These are phyloP conservation scores for Dastarcus helophoroides DNA, from an alignment of 2,888 invertebrate genomes.

Conservation along the genomic window DNA sequence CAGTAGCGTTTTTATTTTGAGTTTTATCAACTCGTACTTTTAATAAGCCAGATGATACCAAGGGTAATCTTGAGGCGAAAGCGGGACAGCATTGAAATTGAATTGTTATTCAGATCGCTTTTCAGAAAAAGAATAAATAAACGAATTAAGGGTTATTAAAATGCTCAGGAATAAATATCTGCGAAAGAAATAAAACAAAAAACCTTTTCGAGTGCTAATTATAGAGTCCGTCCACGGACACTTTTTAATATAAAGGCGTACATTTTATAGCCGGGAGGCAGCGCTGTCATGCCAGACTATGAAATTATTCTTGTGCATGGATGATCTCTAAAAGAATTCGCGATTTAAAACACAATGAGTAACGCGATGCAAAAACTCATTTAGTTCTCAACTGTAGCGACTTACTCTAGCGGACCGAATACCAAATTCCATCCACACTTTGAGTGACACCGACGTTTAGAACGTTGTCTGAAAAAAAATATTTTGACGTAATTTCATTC, in stretches of 20 bases:
- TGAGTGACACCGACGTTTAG: slow-evolving; percentile 9
- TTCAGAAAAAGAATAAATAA: too few species aligned
- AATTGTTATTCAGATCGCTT: too few species aligned
- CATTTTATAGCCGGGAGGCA: slow-evolving; percentile 25
- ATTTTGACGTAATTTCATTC: slow-evolving; percentile 6
- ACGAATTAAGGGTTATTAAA: too few species aligned
- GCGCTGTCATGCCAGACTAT: slow-evolving; percentile 27
- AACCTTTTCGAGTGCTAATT: too few species aligned
- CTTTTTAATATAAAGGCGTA: slow-evolving; percentile 27
- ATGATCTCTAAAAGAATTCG: slow-evolving; percentile 23
- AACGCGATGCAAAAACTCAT: slow-evolving; percentile 26
- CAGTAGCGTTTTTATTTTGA: too few species aligned
- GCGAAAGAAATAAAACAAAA: too few species aligned
- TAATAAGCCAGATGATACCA: too few species aligned
- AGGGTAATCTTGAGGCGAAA: too few species aligned
- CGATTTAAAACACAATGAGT: slow-evolving; percentile 26
- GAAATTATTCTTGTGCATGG: slow-evolving; percentile 28
- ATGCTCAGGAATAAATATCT: too few species aligned
- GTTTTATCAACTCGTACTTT: too few species aligned
- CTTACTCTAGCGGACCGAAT: slow-evolving; percentile 19
- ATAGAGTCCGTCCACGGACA: slow-evolving; percentile 24
- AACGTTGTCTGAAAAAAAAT: slow-evolving; percentile 9
- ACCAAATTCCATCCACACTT: too few species aligned
- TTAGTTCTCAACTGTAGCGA: slow-evolving; percentile 20
- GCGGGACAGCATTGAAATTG: too few species aligned